phyloP scores from a whole-genome alignment of 2,888 invertebrate species.

The Ypsolopha scabrella region DNA sequence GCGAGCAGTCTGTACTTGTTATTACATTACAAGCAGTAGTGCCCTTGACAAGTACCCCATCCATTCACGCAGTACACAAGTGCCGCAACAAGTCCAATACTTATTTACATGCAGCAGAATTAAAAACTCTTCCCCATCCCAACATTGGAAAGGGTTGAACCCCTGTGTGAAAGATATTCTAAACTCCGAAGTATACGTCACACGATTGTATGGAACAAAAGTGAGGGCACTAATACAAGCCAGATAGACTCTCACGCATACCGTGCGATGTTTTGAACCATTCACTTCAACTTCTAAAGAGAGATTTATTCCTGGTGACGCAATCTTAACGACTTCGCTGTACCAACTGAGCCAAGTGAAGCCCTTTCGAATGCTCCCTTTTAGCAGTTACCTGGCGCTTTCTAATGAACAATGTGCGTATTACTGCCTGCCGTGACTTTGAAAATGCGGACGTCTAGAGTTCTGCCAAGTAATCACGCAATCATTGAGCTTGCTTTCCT shows the following conservation, averaged over 20 bases:
- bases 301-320: not conserved
- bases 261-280: conserved; percentile 11
- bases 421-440: conserved; percentile 32
- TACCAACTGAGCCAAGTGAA: conserved; percentile 6
- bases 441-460: not conserved
- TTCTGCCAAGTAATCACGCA: not conserved
- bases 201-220: conserved; percentile 22
- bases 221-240: conserved; percentile 44
- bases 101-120: conserved; percentile 64
- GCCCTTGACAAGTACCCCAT: conserved; percentile 63
- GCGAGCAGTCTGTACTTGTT: conserved; percentile 51
- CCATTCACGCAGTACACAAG: conserved; percentile 51
- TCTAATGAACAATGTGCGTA: conserved; percentile 61
- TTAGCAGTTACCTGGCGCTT: conserved; percentile 62
- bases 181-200: conserved; percentile 26
- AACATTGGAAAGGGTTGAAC: conserved; percentile 47
- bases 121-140: conserved; percentile 59
- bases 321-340: not conserved
- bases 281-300: not conserved
- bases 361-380: conserved; percentile 62
- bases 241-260: conserved; percentile 29
- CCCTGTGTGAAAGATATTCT: conserved; percentile 51
- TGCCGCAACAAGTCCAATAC: conserved; percentile 64
- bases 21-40: conserved; percentile 55
- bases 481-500: not conserved